Evolutionary conservation across 2,888 invertebrate genomes (phyloP), one percentile per base, ranked within the genome.

Genomic region (Mimachlamys varia): DNA sequence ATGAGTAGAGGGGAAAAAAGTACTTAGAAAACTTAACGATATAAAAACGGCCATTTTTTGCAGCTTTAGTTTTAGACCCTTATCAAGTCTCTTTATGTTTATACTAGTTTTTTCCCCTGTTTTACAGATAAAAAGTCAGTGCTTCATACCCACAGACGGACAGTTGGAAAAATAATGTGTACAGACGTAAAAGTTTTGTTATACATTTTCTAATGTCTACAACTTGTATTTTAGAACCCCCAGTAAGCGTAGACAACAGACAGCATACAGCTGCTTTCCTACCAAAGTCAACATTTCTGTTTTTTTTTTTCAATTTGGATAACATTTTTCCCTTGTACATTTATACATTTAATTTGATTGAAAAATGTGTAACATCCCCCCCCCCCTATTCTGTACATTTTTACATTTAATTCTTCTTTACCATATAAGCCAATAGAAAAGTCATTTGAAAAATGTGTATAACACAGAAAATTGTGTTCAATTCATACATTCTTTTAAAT

Each of bases 111-210:
- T 76, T 76, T 76, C 7, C n/a, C n/a, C 76, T 76, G 76, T 76
- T 76, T 76, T 76, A 22, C 76, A 76, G 76, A 76, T 76, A 76
- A 76, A 62, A 76, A 76, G 76, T 76, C 22, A 22, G 33, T 33
- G 76, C 76, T 76, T 33, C 76, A 76, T 33, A 76, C 33, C 76
- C 33, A 76, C 76, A 76, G 33, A 76, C 76, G 76, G 76, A 76
- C 76, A 76, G 76, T 76, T 76, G 76, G 76, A 27, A 76, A 76
- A 76, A 76, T 76, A 76, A 76, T 76, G 76, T 76, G 76, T 22
- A 22, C 33, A 15, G 58, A 33, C 76, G 76, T 27, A 15, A 44
- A 33, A 33, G 76, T 76, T 76, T 76, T 76, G 22, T 33, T 76
- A 76, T 76, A 76, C 76, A 76, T 76, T 76, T 76, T 76, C 76